phyloP scores from a whole-genome alignment of 2,888 invertebrate genomes.

The Crioceris asparagi region DNA sequence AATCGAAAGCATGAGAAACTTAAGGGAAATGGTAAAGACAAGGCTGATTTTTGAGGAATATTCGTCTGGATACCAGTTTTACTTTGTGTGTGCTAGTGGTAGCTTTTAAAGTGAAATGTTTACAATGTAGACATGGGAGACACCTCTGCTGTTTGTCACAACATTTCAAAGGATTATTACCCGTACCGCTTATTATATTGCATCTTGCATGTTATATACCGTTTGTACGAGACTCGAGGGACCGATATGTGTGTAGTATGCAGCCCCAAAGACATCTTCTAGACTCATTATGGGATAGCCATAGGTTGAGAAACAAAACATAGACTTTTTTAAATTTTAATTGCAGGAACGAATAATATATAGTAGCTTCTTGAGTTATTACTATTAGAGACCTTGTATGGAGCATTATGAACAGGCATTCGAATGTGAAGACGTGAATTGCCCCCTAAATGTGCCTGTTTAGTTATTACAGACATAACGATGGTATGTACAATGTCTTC shows the following conservation, averaged over 20 bases:
- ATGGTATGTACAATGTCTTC: too few relatives aligned
- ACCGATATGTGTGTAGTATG: slow-evolving; percentile 10
- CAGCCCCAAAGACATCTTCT: too few relatives aligned
- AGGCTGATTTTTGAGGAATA: slow-evolving; percentile 26
- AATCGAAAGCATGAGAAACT: slow-evolving; percentile 38
- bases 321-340: too few relatives aligned
- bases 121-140: slow-evolving; percentile 42
- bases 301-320: too few relatives aligned
- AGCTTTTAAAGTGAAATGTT: slow-evolving; percentile 37
- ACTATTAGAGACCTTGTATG: too few relatives aligned
- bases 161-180: slow-evolving; percentile 30
- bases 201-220: slow-evolving; percentile 16
- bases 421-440: too few relatives aligned
- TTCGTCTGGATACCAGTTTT: slow-evolving; percentile 29
- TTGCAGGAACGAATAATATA: too few relatives aligned
- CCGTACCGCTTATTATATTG: slow-evolving; percentile 16
- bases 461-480: too few relatives aligned
- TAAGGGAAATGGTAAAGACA: slow-evolving; percentile 40
- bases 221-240: slow-evolving; percentile 17
- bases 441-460: too few relatives aligned
- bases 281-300: slow-evolving; percentile 23
- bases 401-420: too few relatives aligned
- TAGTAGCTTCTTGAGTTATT: too few relatives aligned
- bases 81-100: slow-evolving; percentile 32
- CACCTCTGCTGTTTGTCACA: slow-evolving; percentile 40